Percentiles rank a stretch among this genome's conserved stretches.
Conservation (phyloP, 2,797 vertebrate genomes). For the Alauda arvensis region DNA sequence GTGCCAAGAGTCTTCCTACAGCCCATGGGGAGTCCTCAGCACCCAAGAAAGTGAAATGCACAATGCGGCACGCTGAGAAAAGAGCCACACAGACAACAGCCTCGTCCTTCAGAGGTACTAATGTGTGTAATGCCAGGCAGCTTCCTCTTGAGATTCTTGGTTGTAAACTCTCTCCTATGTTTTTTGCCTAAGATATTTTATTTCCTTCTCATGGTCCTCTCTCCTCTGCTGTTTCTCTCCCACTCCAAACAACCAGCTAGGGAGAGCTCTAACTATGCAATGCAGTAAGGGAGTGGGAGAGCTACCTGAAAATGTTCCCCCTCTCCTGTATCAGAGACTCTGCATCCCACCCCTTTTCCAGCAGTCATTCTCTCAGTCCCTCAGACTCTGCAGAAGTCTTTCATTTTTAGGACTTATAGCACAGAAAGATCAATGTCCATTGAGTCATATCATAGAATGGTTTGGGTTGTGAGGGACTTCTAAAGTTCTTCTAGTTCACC, state of each 20-base stretch:
- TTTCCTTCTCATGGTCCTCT: not conserved
- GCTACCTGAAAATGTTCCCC: not conserved
- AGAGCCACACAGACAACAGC: not conserved
- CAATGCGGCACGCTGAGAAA: not conserved
- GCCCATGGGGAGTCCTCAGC: not conserved
- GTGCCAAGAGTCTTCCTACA: not conserved
- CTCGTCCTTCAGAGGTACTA: not conserved
- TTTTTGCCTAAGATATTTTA: not conserved
- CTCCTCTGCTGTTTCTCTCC: not conserved
- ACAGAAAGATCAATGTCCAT: not conserved
- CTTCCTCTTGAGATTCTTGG: not conserved
- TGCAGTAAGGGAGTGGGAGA: not conserved
- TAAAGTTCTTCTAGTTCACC: not conserved
- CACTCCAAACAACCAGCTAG: not conserved
- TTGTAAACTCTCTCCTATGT: not conserved
- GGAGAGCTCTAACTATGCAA: not conserved
- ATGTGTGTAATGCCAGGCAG: rapidly evolving
- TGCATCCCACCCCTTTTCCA: not conserved
- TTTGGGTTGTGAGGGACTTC: not conserved
- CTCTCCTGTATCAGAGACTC: not conserved
- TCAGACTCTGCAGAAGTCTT: not conserved
- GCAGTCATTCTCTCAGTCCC: not conserved
- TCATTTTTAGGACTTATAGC: not conserved
- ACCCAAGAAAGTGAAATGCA: not conserved
- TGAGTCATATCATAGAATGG: not conserved